These are phyloP conservation scores for Homalodisca vitripennis DNA, from an alignment of 1,140 invertebrate genomes.

Conservation along the genomic window DNA sequence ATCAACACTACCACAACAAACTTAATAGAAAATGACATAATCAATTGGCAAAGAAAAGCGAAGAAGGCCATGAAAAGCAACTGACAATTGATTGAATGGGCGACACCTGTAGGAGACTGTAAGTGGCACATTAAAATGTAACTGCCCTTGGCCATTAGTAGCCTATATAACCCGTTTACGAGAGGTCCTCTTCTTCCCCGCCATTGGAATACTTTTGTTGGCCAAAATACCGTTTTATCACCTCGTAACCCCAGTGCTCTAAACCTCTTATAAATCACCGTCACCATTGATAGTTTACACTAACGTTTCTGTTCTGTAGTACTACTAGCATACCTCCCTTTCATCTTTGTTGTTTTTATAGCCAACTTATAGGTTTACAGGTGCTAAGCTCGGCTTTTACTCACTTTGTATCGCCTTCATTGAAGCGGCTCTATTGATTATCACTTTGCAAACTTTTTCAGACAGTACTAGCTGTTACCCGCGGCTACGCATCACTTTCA, in stretches of 20 bases:
- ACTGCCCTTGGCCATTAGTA: neutral
- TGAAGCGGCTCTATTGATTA: no score
- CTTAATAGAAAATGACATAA: no score
- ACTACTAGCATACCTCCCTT: neutral
- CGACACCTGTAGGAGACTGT: neutral
- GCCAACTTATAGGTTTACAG: no score
- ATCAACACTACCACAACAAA: no score
- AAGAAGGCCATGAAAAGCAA: no score
- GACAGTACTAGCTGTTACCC: no score
- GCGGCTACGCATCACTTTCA: no score
- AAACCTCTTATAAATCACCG: neutral
- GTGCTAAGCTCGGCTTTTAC: no score
- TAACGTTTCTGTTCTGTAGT: neutral
- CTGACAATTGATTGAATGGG: neutral
- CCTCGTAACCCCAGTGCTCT: neutral
- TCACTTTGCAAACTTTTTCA: no score
- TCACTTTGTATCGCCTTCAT: no score
- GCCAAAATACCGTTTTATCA: neutral
- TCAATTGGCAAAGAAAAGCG: no score
- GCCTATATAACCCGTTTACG: neutral
- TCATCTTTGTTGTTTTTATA: neutral
- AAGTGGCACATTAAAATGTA: neutral
- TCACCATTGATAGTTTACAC: neutral
- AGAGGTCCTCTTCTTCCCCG: neutral
- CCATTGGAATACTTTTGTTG: neutral